Conservation (phyloP, 37 sponge, comb jelly and placozoan species). For the Chondrilla cf. caribensis region DNA sequence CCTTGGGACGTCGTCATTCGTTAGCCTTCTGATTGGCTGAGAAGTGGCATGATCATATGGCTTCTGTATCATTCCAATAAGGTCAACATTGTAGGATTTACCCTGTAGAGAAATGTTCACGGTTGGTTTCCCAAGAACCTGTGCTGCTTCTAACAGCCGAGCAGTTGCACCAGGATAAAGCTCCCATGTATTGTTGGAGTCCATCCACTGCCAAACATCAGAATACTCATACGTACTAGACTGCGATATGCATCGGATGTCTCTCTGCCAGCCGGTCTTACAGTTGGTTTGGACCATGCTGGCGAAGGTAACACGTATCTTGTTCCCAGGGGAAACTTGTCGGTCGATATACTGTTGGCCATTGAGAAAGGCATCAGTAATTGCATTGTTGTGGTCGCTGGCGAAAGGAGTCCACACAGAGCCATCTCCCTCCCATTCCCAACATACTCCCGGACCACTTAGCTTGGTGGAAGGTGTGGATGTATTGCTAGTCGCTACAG, state of each 20-base stretch:
- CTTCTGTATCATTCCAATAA: slow-evolving; percentile 23
- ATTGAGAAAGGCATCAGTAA: slow-evolving; percentile 30
- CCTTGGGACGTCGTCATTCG: neutral
- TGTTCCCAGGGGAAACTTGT: slow-evolving; percentile 19
- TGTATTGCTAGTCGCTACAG: neutral
- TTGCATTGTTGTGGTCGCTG: neutral
- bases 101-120: neutral
- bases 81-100: slow-evolving; percentile 31
- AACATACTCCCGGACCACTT: neutral
- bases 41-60: slow-evolving; percentile 39
- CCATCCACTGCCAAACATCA: slow-evolving; percentile 68
- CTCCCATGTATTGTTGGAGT: slow-evolving; percentile 38
- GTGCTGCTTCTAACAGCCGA: slow-evolving; percentile 45
- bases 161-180: neutral
- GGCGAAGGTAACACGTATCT: slow-evolving; percentile 41
- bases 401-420: slow-evolving; percentile 46
- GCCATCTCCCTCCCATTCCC: slow-evolving; percentile 72
- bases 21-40: neutral
- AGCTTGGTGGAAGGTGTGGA: neutral
- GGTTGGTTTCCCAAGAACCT: neutral
- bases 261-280: slow-evolving; percentile 56
- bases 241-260: slow-evolving; percentile 38
- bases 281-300: slow-evolving; percentile 64
- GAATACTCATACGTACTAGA: neutral
- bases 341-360: neutral